These are phyloP conservation scores for Hybognathus amarus DNA, from an alignment of 2,797 vertebrate genomes.

Conservation along the genomic window DNA sequence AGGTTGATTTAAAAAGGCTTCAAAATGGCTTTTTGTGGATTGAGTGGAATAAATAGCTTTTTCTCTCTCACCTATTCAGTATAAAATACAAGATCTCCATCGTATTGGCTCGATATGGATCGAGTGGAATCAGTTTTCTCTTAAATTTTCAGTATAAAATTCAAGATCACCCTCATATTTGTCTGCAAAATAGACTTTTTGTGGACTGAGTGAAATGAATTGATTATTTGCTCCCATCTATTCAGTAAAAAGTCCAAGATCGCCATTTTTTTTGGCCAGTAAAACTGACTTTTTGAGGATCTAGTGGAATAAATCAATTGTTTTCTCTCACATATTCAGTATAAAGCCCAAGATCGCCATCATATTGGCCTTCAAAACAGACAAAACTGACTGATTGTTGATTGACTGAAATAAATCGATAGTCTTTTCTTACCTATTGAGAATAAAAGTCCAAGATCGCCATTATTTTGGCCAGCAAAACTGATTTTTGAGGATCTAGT, in stretches of 20 bases:
- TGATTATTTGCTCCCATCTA: not conserved
- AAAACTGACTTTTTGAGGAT: not conserved
- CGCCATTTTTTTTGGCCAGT: fast-evolving
- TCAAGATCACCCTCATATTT: not conserved
- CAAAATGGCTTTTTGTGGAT: constrained; percentile 7
- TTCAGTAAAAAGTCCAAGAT: not conserved
- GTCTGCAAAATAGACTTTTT: not conserved
- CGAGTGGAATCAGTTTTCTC: not conserved
- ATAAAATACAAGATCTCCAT: not conserved
- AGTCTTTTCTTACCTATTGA: too few relatives aligned
- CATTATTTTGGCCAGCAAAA: too few relatives aligned
- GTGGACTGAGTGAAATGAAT: too few relatives aligned
- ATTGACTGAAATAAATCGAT: not conserved
- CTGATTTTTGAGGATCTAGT: too few relatives aligned
- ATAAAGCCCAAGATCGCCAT: not conserved
- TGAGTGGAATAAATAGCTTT: not conserved
- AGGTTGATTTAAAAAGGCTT: not conserved
- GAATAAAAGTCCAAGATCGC: too few relatives aligned
- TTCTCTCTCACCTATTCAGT: not conserved
- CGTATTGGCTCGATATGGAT: too few relatives aligned
- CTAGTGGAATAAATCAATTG: too few relatives aligned
- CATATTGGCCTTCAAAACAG: not conserved
- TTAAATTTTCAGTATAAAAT: not conserved
- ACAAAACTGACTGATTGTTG: not conserved
- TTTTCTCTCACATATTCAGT: not conserved